These are phyloP conservation scores for Jacana jacana DNA, from an alignment of 2,113 vertebrate genomes.

Conservation along the genomic window DNA sequence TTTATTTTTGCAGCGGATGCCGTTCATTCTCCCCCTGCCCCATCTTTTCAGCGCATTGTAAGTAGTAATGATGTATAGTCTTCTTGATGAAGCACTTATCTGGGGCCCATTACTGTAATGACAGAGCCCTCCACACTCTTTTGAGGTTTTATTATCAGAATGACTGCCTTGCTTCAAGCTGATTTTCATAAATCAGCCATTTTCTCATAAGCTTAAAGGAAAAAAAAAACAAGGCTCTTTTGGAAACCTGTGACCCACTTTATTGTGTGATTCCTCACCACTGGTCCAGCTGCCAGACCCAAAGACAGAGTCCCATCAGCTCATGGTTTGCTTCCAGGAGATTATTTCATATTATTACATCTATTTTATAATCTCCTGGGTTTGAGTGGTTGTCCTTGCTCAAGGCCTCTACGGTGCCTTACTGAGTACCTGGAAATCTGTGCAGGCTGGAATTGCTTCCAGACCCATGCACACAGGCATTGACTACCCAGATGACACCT, in stretches of 20 bases:
- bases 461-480: accelerated
- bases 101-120: conserved; percentile 43
- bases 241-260: conserved; percentile 18
- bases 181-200: conserved; percentile 50
- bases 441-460: background rate
- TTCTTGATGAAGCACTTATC: conserved; percentile 35
- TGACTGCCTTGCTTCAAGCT: conserved; percentile 12
- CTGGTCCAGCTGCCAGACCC: background rate
- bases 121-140: conserved; percentile 6
- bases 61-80: conserved; percentile 5
- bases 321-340: background rate
- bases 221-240: background rate
- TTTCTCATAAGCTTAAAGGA: conserved; percentile 1
- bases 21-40: background rate
- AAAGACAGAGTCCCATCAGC: background rate
- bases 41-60: background rate
- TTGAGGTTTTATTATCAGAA: conserved; percentile 44
- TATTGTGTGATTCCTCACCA: background rate
- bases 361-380: background rate
- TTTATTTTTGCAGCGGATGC: conserved; percentile 54
- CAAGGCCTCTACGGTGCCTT: background rate
- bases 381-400: background rate
- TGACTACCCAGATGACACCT: background rate
- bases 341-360: conserved; percentile 18
- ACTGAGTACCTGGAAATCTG: background rate